Evolutionary conservation across 2,888 invertebrate genomes (phyloP).

Genomic region (Ernsta delagoae): DNA sequence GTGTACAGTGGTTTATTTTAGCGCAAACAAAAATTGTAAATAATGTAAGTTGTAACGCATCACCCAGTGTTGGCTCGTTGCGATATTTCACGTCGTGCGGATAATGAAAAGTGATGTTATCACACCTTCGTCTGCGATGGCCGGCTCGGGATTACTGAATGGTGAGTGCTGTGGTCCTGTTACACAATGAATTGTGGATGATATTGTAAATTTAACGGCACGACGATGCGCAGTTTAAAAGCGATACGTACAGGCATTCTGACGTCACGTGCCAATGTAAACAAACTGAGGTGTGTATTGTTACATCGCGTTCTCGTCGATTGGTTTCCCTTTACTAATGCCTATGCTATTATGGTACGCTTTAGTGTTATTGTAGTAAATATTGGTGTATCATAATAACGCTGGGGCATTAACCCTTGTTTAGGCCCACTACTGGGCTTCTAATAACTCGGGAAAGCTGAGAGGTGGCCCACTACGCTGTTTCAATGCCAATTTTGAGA

Average conservation of each 20-base stretch:
- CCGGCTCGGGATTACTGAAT: conserved; percentile 41
- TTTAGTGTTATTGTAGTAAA: conserved; percentile 4
- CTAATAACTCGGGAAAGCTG: too few species aligned
- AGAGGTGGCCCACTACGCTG: too few species aligned
- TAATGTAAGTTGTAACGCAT: conserved; percentile 27
- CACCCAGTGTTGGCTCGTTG: conserved; percentile 44
- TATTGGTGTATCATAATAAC: background rate
- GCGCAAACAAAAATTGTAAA: conserved; percentile 29
- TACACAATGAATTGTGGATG: conserved; percentile 8
- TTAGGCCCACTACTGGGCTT: too few species aligned
- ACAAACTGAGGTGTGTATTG: conserved; percentile 20
- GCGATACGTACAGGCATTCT: too few species aligned
- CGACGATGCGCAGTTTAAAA: too few species aligned
- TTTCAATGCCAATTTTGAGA: too few species aligned
- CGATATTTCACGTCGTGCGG: conserved; percentile 49
- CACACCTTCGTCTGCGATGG: conserved; percentile 38
- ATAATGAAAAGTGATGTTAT: conserved; percentile 31
- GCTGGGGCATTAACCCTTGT: too few species aligned
- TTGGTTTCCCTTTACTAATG: conserved; percentile 3
- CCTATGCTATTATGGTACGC: background rate
- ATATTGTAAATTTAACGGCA: background rate
- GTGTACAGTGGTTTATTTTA: conserved; percentile 54
- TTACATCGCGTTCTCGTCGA: conserved; percentile 16
- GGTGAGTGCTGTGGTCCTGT: conserved; percentile 42
- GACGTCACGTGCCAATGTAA: conserved; percentile 8